Evolutionary conservation across 2,888 invertebrate genomes (phyloP), one percentile per base, ranked within the genome.

Genomic region (Branchellion lobata): DNA sequence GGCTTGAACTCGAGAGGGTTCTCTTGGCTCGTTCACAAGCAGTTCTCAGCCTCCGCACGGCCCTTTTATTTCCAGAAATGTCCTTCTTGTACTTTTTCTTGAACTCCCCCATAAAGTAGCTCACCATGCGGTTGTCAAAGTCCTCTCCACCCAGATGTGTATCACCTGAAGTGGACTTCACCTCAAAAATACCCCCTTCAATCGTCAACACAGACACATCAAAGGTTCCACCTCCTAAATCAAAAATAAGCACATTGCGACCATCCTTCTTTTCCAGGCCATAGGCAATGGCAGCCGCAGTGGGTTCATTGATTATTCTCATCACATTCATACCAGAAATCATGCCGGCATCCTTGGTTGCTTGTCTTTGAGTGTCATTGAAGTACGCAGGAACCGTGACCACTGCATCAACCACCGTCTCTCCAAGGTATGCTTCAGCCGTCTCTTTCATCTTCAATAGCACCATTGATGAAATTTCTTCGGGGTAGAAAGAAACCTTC

Each of bases 41-140:
- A 0, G 95, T 96, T 85, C 96, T 91, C 84, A 97, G 90, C 86
- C 96, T 92, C 85, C 95, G 91, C 78, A 96, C 89, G 0, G 96
- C 94, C 84, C 96, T 90, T 88, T 95, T 94, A 90, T 96, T 95
- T 83, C 84, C 85, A 47, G 83, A 80, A 53, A 87, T 85, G 80
- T 87, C 87, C 79, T 87, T 87, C 83, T 87, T 87, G 84, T 87
- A 84, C 82, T 87, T 87, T 29, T 86, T 81, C 83, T 87, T 86
- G 84, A 87, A 87, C 81, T 87, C 87, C 31, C 84, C 82, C 36
- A 85, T 84, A 80, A 87, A 87, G 82, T 86, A 85, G 81, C 85
- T 85, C 53, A 87, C 87, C 85, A 88, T 85, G 21, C 61, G 61
- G 24, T 57, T 57, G 24, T 57, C 61, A 57, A 57, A 57, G 24